Evolutionary conservation across 2,113 vertebrate genomes (phyloP).

Genomic region (Myanophis thanlyinensis): DNA sequence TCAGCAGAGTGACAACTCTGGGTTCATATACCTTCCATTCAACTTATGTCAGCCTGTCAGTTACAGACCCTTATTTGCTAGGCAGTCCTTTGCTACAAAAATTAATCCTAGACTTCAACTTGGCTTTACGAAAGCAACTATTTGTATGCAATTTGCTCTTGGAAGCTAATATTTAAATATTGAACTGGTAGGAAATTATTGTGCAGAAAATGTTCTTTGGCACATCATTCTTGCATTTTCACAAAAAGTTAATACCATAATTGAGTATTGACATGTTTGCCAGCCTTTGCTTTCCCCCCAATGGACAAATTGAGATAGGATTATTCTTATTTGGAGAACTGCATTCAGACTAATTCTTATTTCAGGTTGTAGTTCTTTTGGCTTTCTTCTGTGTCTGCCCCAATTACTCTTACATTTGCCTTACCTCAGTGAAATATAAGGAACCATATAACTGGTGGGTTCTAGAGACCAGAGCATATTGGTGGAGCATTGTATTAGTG

Average conservation of each 20-base stretch:
- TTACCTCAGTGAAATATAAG: not conserved
- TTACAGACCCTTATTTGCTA: constrained; percentile 36
- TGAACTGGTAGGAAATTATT: not conserved
- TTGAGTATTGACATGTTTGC: not conserved
- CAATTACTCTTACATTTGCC: not conserved
- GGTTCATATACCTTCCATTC: constrained; percentile 51
- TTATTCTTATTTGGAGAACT: not conserved
- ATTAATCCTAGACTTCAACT: constrained; percentile 24
- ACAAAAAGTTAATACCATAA: constrained; percentile 9
- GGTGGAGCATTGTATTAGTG: not conserved
- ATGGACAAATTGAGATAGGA: not conserved
- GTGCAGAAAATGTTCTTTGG: not conserved
- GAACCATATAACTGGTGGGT: not conserved
- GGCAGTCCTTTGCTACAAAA: constrained; percentile 44
- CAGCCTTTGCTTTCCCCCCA: not conserved
- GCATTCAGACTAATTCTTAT: not conserved
- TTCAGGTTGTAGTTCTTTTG: not conserved
- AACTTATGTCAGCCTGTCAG: constrained; percentile 36
- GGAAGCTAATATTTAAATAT: constrained; percentile 10
- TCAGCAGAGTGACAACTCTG: constrained; percentile 53
- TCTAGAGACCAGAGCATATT: not conserved
- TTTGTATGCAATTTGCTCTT: constrained; percentile 1
- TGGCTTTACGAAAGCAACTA: constrained; percentile 20
- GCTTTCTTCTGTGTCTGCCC: not conserved
- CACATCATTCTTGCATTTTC: constrained; percentile 8